Conservation (phyloP, 2,113 vertebrate species). For the Otus sunia region DNA sequence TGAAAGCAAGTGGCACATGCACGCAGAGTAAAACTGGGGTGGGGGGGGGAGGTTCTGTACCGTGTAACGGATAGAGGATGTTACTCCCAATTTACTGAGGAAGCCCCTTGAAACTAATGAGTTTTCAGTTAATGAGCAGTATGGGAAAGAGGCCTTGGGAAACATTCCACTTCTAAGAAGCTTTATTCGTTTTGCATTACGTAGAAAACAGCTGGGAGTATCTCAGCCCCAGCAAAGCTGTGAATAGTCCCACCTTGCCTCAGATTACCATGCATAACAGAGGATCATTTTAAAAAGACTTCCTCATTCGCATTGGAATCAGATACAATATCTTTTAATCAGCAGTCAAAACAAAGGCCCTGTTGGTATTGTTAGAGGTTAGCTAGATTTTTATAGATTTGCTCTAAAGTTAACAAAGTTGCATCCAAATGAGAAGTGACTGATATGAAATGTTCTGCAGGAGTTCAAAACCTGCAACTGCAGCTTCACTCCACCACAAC, state of each 20-base stretch:
- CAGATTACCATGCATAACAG: accelerated
- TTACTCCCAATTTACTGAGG: background rate
- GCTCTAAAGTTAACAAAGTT: background rate
- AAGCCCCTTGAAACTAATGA: background rate
- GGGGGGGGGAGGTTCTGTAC: accelerated
- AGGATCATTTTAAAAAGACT: background rate
- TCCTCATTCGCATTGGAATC: background rate
- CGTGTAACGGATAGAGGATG: background rate
- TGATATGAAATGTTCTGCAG: background rate
- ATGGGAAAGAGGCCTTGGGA: background rate
- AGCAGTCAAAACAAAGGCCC: background rate
- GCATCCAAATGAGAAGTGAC: background rate
- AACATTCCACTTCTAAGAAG: background rate
- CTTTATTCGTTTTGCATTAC: background rate
- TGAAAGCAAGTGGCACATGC: background rate
- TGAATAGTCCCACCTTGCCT: background rate
- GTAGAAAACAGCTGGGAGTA: background rate
- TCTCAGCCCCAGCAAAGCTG: background rate
- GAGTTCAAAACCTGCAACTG: background rate
- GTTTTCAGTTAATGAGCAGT: background rate
- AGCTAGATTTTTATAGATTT: background rate
- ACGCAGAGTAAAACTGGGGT: accelerated
- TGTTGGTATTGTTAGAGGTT: background rate
- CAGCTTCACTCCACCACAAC: background rate
- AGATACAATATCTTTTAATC: background rate